These are phyloP conservation scores for Leptodirus hochenwartii DNA, from an alignment of 2,888 invertebrate genomes.

Conservation along the genomic window DNA sequence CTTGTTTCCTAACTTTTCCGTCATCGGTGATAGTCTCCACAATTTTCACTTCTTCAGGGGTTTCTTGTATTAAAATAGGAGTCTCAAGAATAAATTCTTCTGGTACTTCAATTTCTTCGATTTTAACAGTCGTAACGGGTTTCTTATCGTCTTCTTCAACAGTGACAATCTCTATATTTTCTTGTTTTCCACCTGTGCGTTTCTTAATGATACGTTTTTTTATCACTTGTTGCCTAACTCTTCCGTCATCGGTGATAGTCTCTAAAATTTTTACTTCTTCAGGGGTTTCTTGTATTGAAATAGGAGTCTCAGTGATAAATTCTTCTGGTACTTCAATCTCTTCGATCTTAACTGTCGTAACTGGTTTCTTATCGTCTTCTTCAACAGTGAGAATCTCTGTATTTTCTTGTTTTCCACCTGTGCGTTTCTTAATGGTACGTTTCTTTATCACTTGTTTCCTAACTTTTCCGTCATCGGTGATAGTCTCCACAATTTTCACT, in stretches of 20 bases:
- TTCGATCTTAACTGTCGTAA: slow-evolving; percentile 16
- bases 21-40: slow-evolving; percentile 18
- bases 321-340: slow-evolving; percentile 12
- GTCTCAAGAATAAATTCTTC: slow-evolving; percentile 14
- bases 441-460: slow-evolving; percentile 16
- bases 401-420: slow-evolving; percentile 17
- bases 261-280: slow-evolving; percentile 14
- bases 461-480: slow-evolving; percentile 14
- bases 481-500: slow-evolving; percentile 18
- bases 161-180: slow-evolving; percentile 17
- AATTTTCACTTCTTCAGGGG: slow-evolving; percentile 24
- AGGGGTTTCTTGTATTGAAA: slow-evolving; percentile 14
- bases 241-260: slow-evolving; percentile 15
- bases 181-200: slow-evolving; percentile 17
- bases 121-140: slow-evolving; percentile 19
- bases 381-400: slow-evolving; percentile 19
- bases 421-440: slow-evolving; percentile 14
- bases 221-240: slow-evolving; percentile 16
- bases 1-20: slow-evolving; percentile 18
- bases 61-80: slow-evolving; percentile 15
- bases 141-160: slow-evolving; percentile 20
- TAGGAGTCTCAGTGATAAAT: slow-evolving; percentile 7
- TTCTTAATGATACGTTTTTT: slow-evolving; percentile 17
- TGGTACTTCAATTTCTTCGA: slow-evolving; percentile 13
- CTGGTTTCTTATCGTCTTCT: slow-evolving; percentile 25